Evolutionary conservation across 2,888 invertebrate species (phyloP), one percentile per base, ranked within the genome.

Genomic region (Orthosia gracilis): DNA sequence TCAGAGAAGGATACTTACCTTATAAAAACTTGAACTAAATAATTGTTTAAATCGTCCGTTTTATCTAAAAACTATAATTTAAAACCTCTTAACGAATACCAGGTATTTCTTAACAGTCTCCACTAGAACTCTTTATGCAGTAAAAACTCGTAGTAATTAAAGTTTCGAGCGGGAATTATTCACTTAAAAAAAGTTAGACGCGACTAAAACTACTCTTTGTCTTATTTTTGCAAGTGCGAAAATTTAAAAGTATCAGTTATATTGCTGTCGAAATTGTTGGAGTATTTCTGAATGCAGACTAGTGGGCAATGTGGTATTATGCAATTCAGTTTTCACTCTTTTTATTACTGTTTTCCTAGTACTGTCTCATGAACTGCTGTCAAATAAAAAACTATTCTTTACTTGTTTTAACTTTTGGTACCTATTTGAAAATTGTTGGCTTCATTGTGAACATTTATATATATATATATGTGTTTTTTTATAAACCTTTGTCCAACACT

Each of bases 81-180:
- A 26, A 47, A 78, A 49, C 7, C 12, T 15, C 17, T 21, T 4
- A 40, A 4, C 4, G 5, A 55, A 55, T 55, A 13, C 17, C 40
- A 15, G 4, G 1, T 26, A 26, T 21, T 45, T 23, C 54, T 50
- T 45, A 23, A 1, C 12, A 45, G 50, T 57, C 13, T 18, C 47
- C 18, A 45, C 18, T 47, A 45, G 3, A n/a, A 57, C 23, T 31
- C 50, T 49, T 12, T 18, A 17, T 21, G 45, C 61, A 68, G 50
- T 47, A 62, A 65, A 75, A 57, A n/a, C 54, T 78, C n/a, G 0
- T 9, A 62, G 57, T 62, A 69, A 78, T 69, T 78, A 76, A 69
- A 78, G 70, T 47, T 31, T 18, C n/a, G 18, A 62, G 45, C 50
- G 21, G 3, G 57, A 69, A 78, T 52, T 52, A 52, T 57, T 63